phyloP scores from a whole-genome alignment of 2,888 invertebrate genomes.

The Brachycybe producta region DNA sequence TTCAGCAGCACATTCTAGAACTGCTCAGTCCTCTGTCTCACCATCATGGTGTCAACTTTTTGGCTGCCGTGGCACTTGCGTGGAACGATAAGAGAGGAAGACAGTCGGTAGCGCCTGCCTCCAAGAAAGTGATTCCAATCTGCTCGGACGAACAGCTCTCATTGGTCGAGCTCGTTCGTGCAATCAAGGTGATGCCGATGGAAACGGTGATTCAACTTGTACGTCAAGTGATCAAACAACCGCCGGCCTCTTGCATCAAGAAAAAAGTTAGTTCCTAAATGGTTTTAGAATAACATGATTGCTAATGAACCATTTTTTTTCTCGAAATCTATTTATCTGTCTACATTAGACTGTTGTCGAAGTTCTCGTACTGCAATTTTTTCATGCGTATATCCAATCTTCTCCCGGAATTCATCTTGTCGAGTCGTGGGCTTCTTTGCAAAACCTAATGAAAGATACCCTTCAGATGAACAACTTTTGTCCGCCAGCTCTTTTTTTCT shows the following conservation, averaged over 20 bases:
- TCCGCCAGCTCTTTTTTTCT: slow-evolving; percentile 63
- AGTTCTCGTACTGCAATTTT: slow-evolving; percentile 66
- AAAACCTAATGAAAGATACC: slow-evolving; percentile 61
- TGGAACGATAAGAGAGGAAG: slow-evolving; percentile 52
- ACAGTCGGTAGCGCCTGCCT: no score
- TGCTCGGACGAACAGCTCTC: slow-evolving; percentile 56
- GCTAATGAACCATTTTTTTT: not conserved
- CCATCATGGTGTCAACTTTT: slow-evolving; percentile 64
- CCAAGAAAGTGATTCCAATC: slow-evolving; percentile 38
- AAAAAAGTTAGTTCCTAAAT: slow-evolving; percentile 27
- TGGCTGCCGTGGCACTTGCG: slow-evolving; percentile 69
- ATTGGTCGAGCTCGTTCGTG: slow-evolving; percentile 62
- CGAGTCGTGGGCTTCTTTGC: slow-evolving; percentile 63
- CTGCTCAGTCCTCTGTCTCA: slow-evolving; percentile 71
- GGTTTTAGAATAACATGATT: not conserved
- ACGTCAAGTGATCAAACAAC: slow-evolving; percentile 65
- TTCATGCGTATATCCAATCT: slow-evolving; percentile 49
- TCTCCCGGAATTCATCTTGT: slow-evolving; percentile 54
- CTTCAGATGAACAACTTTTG: slow-evolving; percentile 44
- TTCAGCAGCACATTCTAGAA: slow-evolving; percentile 64
- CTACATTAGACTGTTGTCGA: slow-evolving; percentile 45
- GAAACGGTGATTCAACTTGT: slow-evolving; percentile 70
- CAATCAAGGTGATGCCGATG: slow-evolving; percentile 68
- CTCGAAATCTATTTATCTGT: slow-evolving; percentile 20
- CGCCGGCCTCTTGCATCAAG: slow-evolving; percentile 35